Evolutionary conservation across 2,113 vertebrate species (phyloP).

Genomic region (Saccopteryx bilineata): DNA sequence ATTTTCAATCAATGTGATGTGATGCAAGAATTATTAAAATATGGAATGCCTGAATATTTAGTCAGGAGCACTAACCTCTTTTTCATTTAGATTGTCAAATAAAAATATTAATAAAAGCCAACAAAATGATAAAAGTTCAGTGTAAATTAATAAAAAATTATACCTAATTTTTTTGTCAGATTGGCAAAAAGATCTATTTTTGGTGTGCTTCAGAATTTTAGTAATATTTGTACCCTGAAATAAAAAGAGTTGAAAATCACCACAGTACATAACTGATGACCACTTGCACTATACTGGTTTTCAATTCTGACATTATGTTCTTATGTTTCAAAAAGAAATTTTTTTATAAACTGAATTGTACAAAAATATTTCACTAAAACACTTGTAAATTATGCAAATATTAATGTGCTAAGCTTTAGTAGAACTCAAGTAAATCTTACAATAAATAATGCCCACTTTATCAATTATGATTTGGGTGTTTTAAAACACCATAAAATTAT

Average conservation of each 20-base stretch:
- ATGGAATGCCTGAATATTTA: neutral
- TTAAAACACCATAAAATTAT: slow-evolving; percentile 15
- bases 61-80: neutral
- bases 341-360: neutral
- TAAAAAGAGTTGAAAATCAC: neutral
- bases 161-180: neutral
- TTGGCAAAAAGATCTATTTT: neutral
- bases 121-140: neutral
- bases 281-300: neutral
- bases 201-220: neutral
- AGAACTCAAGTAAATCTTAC: neutral
- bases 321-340: neutral
- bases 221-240: neutral
- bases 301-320: neutral
- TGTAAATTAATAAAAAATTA: neutral
- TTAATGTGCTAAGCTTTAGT: neutral
- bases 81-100: neutral
- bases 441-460: neutral
- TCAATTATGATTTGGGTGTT: neutral
- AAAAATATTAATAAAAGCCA: neutral
- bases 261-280: too few species aligned
- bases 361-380: neutral
- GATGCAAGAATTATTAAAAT: neutral
- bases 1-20: neutral
- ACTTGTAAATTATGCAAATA: neutral